Base-by-base conservation (phyloP, 2,888 invertebrate species). In the Drosophila mettleri region DNA sequence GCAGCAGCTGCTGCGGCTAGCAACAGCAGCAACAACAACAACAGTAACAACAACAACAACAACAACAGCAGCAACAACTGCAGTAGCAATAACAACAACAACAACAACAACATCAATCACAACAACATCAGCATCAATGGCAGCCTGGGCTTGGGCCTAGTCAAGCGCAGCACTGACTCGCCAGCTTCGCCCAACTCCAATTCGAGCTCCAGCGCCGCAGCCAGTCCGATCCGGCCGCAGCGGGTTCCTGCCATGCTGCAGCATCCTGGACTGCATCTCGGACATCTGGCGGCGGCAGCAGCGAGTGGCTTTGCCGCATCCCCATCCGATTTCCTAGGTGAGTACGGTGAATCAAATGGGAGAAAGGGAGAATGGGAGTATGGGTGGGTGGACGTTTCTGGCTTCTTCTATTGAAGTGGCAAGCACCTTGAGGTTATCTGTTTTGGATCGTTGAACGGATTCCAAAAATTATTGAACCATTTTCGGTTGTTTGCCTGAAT, bases 281-380 rank as follows among this genome's bases (percentile, higher is more conserved):
- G 94, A 10, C 95, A 95, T 84, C 93, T 95, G 74, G 93, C 95
- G 89, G 93, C 94, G 88, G 93, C 95, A 86, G 94, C 94, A 38
- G 93, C 93, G 9, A 93, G 93, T 9, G 93, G 94, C 20, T 95
- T 95, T 86, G 94, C 95, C 58, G 94, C 95, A 38, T 94, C 95
- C 86, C 95, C 95, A 45, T 94, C 96, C 27, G 97, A 97, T 91
- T 95, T 97, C 91, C 94, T 97, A 90, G 97, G 97, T 97, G 93
- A 93, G 43, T 43, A 41, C 4, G 22, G 33, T 33, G 33, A 24
- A 24, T 24, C n/a, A n/a, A n/a, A n/a, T n/a, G n/a, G n/a, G n/a
- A n/a, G n/a, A n/a, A n/a, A n/a, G n/a, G n/a, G n/a, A n/a, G n/a
- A n/a, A n/a, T n/a, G n/a, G n/a, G n/a, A n/a, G n/a, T 5, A 0